Conservation (phyloP, 37 sponge, comb jelly and placozoan species). For the Halisarca cf. caerulea region DNA sequence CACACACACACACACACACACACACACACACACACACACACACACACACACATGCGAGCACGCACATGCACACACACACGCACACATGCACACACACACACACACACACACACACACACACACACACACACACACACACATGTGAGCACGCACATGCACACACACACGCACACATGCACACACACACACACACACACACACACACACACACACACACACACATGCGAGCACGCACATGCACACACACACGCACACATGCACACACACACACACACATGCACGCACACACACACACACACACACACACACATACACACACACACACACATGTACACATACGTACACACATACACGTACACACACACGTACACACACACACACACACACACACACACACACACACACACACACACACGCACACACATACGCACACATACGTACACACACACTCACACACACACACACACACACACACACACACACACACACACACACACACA, state of each 20-base stretch:
- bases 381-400: too few relatives aligned
- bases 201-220: conserved; percentile 29
- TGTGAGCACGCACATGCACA: background rate
- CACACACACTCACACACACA: conserved; percentile 8
- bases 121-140: conserved; percentile 10
- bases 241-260: conserved; percentile 27
- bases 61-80: too few relatives aligned
- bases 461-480: conserved; percentile 5
- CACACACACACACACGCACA: too few relatives aligned
- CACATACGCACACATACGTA: background rate
- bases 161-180: conserved; percentile 22
- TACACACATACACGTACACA: too few relatives aligned
- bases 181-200: conserved; percentile 36
- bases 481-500: conserved; percentile 30
- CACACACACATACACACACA: conserved; percentile 28
- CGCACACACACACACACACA: conserved; percentile 23
- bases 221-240: conserved; percentile 7
- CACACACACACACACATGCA: conserved; percentile 25
- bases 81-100: too few relatives aligned
- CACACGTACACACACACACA: too few relatives aligned
- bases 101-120: background rate
- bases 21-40: too few relatives aligned
- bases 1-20: too few relatives aligned
- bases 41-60: too few relatives aligned
- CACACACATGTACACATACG: too few relatives aligned